These are phyloP conservation scores for Campylorhamphus procurvoides DNA, from an alignment of 2,113 vertebrate genomes.

Conservation along the genomic window DNA sequence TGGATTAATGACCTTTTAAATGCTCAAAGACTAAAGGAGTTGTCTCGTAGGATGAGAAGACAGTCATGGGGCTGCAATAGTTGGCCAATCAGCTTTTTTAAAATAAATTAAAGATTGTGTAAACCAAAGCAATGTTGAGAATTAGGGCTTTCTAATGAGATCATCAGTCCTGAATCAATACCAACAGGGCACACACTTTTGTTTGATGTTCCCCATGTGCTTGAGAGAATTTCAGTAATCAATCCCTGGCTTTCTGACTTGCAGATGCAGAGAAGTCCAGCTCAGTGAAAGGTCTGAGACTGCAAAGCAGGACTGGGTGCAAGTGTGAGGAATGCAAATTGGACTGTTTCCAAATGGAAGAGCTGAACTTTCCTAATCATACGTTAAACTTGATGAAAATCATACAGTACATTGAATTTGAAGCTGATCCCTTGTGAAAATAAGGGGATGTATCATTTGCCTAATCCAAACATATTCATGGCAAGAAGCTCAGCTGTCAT, in stretches of 20 bases:
- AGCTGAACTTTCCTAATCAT: neutral
- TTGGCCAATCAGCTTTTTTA: slow-evolving; percentile 58
- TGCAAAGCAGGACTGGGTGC: neutral
- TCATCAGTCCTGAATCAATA: slow-evolving; percentile 48
- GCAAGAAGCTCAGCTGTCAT: neutral
- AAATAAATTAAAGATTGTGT: slow-evolving; percentile 47
- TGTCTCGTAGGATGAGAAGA: slow-evolving; percentile 1
- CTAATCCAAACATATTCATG: neutral
- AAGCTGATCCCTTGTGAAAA: neutral
- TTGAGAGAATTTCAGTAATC: slow-evolving; percentile 45
- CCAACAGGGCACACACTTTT: neutral
- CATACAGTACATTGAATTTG: neutral
- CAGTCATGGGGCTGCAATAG: slow-evolving; percentile 30
- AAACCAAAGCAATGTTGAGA: slow-evolving; percentile 33
- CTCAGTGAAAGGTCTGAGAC: neutral
- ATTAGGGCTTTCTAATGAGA: slow-evolving; percentile 54
- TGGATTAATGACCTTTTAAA: slow-evolving; percentile 76
- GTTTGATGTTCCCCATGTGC: slow-evolving; percentile 13
- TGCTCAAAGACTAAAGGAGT: slow-evolving; percentile 43
- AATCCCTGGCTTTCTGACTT: neutral
- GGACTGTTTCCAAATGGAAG: neutral
- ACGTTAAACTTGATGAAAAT: neutral
- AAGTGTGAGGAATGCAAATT: neutral
- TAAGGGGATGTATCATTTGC: neutral
- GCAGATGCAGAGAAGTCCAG: neutral